phyloP scores from a whole-genome alignment of 2,888 invertebrate species.

The Metopia argyrocephala region DNA sequence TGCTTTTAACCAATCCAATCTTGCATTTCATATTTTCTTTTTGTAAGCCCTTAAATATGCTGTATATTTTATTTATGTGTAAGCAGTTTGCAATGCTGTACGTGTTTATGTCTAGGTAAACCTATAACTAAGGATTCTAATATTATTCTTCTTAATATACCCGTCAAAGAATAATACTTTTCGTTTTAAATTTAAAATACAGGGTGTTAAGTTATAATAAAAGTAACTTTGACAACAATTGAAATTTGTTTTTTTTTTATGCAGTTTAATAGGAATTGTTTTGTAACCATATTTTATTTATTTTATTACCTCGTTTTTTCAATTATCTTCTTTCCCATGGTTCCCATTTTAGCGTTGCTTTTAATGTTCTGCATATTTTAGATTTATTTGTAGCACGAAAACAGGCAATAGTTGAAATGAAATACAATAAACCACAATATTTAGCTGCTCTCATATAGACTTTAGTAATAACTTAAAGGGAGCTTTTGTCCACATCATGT shows the following conservation, averaged over 20 bases:
- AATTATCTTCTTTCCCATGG: background rate
- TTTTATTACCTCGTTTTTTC: no score
- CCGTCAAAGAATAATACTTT: background rate
- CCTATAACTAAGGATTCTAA: background rate
- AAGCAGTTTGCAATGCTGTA: constrained; percentile 10
- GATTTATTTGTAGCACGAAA: constrained; percentile 4
- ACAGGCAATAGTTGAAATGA: constrained; percentile 3
- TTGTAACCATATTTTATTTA: no score
- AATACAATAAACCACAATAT: constrained; percentile 48
- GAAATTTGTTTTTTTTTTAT: no score
- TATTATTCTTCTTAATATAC: background rate
- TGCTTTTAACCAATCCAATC: constrained; percentile 6
- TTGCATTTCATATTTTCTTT: background rate
- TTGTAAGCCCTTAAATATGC: constrained; percentile 55
- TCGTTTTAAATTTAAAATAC: background rate
- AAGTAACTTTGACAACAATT: no score
- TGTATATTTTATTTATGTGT: constrained; percentile 25
- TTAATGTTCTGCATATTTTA: constrained; percentile 36
- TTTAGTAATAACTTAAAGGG: constrained; percentile 10
- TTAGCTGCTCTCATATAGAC: constrained; percentile 33
- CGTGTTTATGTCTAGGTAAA: background rate
- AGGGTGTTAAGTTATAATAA: background rate
- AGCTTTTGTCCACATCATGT: background rate
- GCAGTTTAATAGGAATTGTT: no score
- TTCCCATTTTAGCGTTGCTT: constrained; percentile 35